A percentile compares a stretch with the other conserved stretches of the same genome.
phyloP scores from a whole-genome alignment of 2,113 vertebrate genomes.

The Onychostoma macrolepis region DNA sequence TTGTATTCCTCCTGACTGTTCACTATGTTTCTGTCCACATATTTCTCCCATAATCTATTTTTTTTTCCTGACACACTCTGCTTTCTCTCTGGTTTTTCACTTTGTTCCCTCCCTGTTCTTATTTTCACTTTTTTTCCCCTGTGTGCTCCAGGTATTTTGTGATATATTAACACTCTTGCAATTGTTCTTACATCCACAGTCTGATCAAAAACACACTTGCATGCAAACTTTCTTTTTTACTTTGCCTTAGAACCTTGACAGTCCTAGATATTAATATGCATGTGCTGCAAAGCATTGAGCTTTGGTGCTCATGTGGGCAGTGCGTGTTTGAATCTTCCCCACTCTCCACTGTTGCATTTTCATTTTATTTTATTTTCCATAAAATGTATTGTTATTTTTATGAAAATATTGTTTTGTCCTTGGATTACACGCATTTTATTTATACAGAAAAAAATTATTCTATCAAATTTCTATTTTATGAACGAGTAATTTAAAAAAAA shows the following conservation, averaged over 20 bases:
- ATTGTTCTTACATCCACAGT: neutral
- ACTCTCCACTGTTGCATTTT: neutral
- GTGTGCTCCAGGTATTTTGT: conserved; percentile 26
- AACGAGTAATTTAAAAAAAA: too few species aligned
- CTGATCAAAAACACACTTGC: neutral
- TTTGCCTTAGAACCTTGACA: neutral
- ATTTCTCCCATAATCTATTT: neutral
- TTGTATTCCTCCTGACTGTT: neutral
- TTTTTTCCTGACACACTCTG: neutral
- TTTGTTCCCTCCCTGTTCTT: neutral
- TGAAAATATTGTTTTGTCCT: neutral
- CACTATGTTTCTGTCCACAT: neutral
- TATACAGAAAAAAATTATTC: too few species aligned
- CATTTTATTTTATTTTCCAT: neutral
- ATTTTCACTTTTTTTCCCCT: neutral
- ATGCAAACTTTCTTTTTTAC: neutral
- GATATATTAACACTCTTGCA: neutral
- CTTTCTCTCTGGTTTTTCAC: neutral
- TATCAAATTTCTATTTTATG: too few species aligned
- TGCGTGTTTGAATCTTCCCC: neutral
- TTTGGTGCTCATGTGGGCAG: neutral
- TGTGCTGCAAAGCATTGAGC: neutral
- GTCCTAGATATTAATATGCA: neutral
- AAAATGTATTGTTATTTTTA: neutral
- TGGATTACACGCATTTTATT: neutral